Evolutionary conservation across 2,888 invertebrate genomes (phyloP).

Genomic region (Leptarthrus brevirostris): DNA sequence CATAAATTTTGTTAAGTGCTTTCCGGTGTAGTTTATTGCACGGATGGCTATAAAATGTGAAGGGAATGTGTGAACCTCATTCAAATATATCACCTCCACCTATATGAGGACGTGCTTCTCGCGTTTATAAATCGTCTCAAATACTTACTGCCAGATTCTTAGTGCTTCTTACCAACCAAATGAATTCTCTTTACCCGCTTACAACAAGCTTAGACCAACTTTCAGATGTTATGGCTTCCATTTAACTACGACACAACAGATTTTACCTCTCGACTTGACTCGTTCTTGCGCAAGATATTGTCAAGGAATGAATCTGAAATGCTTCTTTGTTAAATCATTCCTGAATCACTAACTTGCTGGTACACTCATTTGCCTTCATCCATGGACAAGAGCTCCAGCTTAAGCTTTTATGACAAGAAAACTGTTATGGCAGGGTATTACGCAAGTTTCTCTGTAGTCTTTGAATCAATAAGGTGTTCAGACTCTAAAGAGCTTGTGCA

Average conservation of each 20-base stretch:
- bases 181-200: too few relatives aligned
- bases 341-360: too few relatives aligned
- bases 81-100: slow-evolving; percentile 5
- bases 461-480: background rate
- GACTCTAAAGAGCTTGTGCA: background rate
- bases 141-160: slow-evolving; percentile 13
- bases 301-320: too few relatives aligned
- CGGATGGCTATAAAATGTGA: slow-evolving; percentile 25
- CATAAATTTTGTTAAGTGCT: slow-evolving; percentile 49
- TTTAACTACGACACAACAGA: too few relatives aligned
- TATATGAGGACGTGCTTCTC: slow-evolving; percentile 3
- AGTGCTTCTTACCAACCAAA: background rate
- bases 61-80: background rate
- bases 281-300: too few relatives aligned
- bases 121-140: slow-evolving; percentile 27
- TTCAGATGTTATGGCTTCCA: too few relatives aligned
- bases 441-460: background rate
- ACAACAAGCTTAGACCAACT: too few relatives aligned
- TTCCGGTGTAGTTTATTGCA: slow-evolving; percentile 50
- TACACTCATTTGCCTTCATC: too few relatives aligned
- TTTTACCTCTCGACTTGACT: too few relatives aligned
- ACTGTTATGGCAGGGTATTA: background rate
- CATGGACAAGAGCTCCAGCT: too few relatives aligned
- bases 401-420: background rate
- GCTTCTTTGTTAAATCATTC: too few relatives aligned